phyloP scores from a whole-genome alignment of 2,797 vertebrate genomes.

The Synaphobranchus kaupii region DNA sequence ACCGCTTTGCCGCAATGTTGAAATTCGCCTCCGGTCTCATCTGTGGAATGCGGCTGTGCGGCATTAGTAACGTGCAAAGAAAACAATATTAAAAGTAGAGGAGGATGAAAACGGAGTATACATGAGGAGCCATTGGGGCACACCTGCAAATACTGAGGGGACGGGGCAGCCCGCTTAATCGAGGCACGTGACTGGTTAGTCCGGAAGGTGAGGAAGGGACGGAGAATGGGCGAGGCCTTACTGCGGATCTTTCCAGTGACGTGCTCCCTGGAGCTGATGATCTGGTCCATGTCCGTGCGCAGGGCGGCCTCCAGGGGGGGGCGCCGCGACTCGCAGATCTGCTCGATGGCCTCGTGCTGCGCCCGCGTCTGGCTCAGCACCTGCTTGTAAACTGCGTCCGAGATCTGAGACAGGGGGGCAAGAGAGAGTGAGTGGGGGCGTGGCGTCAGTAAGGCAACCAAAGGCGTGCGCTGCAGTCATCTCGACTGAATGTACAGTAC shows the following conservation, averaged over 20 bases:
- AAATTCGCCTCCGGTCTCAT: conserved; percentile 30
- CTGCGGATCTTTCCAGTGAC: conserved; percentile 88
- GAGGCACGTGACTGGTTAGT: background rate
- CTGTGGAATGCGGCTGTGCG: conserved; percentile 63
- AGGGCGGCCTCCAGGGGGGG: conserved; percentile 80
- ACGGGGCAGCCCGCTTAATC: background rate
- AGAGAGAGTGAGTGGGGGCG: too few relatives aligned
- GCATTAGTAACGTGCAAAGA: conserved; percentile 50
- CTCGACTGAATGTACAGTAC: too few relatives aligned
- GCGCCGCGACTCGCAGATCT: conserved; percentile 72
- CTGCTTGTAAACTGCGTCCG: conserved; percentile 84
- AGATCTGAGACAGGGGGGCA: conserved; percentile 74
- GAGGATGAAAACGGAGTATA: background rate
- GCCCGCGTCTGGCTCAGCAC: conserved; percentile 78
- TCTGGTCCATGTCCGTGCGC: conserved; percentile 95
- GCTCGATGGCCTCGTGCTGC: conserved; percentile 65
- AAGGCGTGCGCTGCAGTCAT: too few relatives aligned
- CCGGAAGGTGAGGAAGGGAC: background rate
- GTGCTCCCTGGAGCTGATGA: conserved; percentile 93
- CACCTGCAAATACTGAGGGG: conserved; percentile 1
- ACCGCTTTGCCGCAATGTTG: background rate
- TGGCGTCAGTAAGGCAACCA: too few relatives aligned
- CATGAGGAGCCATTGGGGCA: conserved; percentile 29
- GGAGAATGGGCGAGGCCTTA: conserved; percentile 48
- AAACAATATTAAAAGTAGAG: conserved; percentile 20